Base-by-base conservation (phyloP, 2,797 vertebrate genomes). In the Diplodus sargus region DNA sequence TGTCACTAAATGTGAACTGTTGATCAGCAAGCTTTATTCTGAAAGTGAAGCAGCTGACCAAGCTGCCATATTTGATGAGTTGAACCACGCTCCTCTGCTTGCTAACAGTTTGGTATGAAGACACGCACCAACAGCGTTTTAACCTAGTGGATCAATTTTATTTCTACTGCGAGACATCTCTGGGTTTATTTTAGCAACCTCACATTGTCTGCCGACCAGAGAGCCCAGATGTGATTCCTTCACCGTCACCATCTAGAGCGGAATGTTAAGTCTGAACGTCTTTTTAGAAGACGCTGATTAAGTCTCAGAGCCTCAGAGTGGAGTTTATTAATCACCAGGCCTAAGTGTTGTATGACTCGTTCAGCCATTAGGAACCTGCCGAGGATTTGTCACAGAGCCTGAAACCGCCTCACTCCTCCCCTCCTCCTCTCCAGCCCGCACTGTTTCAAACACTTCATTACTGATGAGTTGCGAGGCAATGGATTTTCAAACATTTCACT, bases 371-470 rank as follows among this genome's bases (percentile, higher is more conserved):
- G 64, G 65, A 69, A 74, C 63, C 69, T 74, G 78, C 64, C 59
- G 77, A 61, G 73, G 74, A 90, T 88, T 85, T 74, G 78, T 83
- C 87, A 85, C 77, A 30, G 70, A 60, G 72, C 65, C 63, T 43
- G 12, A 62, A 70, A 58, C 59, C 9, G 18, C 58, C 82, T 76
- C 66, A 30, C 51, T 48, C 52, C 76, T 70, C 25, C 72, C 57
- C 71, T 65, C 65, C 62, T 42, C 22, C 78, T 39, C 75, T 28
- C 42, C 67, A 43, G 23, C 58, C 75, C 15, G 3, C 58, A 65
- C 63, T 0, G 63, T 91, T 91, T 92, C 91, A 93, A 93, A 94
- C 93, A 94, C 85, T 70, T 87, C 89, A 83, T 94, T 92, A 92
- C 85, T 87, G 90, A 94, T 92, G 93, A 94, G 85, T 92, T 92